Evolutionary conservation across 2,113 vertebrate genomes (phyloP), one percentile per base, ranked within the genome.

Genomic region (Burhinus bistriatus): DNA sequence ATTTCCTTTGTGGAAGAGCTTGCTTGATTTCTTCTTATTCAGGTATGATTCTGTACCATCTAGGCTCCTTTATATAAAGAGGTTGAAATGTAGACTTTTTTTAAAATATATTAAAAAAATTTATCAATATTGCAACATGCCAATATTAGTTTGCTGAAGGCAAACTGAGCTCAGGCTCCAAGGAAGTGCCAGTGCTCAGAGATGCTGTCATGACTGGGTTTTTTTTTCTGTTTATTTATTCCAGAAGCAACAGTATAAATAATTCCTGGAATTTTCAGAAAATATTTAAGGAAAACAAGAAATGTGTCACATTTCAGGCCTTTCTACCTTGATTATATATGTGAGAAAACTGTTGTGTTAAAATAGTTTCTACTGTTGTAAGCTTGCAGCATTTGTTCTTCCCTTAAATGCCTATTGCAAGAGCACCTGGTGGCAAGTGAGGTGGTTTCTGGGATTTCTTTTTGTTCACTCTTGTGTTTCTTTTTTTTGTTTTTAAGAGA

Each of bases 1-100:
- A 94, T 97, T 94, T 96, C 77, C 87, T 93, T 95, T 89, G 70
- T 81, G 61, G 87, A 78, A 85, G 85, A 89, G 58, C 57, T 73
- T 85, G n/a, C 65, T 81, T 72, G 51, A 51, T 94, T 94, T 95
- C 47, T 95, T 92, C 38, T 69, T 88, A 59, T 47, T 96, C 64
- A 12, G 77, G 34, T 85, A 38, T 0, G 0, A 22, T 91, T 96
- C 83, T 94, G 49, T 91, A 70, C 75, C 27, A 42, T 58, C 54
- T 57, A 34, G 27, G 54, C 8, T 79, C 45, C 58, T 87, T 83
- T 87, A 49, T 51, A 62, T 38, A 32, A 54, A 72, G 47, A 51
- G 10, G 44, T 78, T 18, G 23, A 77, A 89, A 85, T 49, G 25
- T 18, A 55, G n/a, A 71, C 7, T 9, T 71, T 80, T 59, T 4